Percentiles rank a stretch among this genome's conserved stretches.
phyloP scores from a whole-genome alignment of 2,113 vertebrate species.

The Cichladusa arquata region DNA sequence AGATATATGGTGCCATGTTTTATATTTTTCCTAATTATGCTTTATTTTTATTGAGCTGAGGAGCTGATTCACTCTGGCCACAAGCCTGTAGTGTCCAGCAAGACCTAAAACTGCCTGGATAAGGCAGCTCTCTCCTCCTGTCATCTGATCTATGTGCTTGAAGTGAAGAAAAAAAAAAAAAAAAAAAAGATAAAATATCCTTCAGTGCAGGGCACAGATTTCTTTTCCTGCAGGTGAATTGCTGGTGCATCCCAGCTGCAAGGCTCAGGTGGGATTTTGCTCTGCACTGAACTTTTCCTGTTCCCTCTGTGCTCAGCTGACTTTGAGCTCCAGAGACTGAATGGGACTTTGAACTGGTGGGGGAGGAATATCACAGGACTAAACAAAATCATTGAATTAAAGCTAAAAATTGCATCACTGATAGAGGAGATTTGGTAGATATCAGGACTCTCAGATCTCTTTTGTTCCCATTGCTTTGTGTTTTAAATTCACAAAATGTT shows the following conservation, averaged over 20 bases:
- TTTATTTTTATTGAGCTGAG: neutral
- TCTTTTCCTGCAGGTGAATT: neutral
- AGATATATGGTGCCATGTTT: fast-evolving
- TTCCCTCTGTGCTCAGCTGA: neutral
- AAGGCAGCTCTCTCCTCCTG: neutral
- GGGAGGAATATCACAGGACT: neutral
- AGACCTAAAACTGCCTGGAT: neutral
- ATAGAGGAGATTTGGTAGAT: neutral
- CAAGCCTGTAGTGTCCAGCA: neutral
- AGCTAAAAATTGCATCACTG: neutral
- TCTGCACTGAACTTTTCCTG: neutral
- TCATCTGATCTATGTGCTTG: too few species aligned
- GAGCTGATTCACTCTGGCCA: neutral
- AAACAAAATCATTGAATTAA: neutral
- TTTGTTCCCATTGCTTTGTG: neutral
- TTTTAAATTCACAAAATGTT: neutral
- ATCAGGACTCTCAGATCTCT: neutral
- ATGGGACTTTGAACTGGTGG: neutral
- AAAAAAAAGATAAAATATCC: neutral
- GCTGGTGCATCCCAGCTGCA: neutral
- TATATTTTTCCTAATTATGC: neutral
- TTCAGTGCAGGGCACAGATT: neutral
- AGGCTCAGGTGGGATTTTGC: neutral
- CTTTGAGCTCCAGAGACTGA: neutral
- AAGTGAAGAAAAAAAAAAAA: neutral